Conservation (phyloP, 2,797 vertebrate genomes). For the Acipenser ruthenus region DNA sequence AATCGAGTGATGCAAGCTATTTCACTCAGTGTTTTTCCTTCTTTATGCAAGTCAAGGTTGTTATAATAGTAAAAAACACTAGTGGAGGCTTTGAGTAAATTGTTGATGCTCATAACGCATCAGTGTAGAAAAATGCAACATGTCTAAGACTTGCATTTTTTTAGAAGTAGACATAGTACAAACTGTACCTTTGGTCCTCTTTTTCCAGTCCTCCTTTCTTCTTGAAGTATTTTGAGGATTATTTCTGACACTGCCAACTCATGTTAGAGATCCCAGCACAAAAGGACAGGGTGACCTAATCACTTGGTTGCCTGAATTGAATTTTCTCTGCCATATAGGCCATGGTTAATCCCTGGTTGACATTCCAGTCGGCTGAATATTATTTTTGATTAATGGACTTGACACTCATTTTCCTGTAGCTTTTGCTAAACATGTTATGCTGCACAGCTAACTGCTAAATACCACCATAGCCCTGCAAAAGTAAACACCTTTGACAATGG, state of each 20-base stretch:
- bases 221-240: conserved; percentile 36
- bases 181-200: conserved; percentile 22
- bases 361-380: conserved; percentile 45
- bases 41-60: no score
- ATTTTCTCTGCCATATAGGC: conserved; percentile 40
- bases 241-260: conserved; percentile 38
- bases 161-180: neutral
- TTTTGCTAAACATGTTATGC: conserved; percentile 44
- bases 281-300: conserved; percentile 54
- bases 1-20: no score
- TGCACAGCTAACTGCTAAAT: conserved; percentile 57
- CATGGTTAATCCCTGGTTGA: conserved; percentile 48
- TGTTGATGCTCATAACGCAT: no score
- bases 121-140: no score
- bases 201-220: conserved; percentile 22
- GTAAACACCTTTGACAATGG: conserved; percentile 47
- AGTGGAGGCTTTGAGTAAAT: no score
- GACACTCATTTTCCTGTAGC: conserved; percentile 55
- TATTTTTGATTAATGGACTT: conserved; percentile 62
- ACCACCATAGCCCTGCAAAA: conserved; percentile 57
- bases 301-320: conserved; percentile 42
- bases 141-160: no score
- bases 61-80: no score
- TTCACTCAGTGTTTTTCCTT: no score
- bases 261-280: conserved; percentile 39